phyloP scores from a whole-genome alignment of 2,113 vertebrate species.

The Passer montanus region DNA sequence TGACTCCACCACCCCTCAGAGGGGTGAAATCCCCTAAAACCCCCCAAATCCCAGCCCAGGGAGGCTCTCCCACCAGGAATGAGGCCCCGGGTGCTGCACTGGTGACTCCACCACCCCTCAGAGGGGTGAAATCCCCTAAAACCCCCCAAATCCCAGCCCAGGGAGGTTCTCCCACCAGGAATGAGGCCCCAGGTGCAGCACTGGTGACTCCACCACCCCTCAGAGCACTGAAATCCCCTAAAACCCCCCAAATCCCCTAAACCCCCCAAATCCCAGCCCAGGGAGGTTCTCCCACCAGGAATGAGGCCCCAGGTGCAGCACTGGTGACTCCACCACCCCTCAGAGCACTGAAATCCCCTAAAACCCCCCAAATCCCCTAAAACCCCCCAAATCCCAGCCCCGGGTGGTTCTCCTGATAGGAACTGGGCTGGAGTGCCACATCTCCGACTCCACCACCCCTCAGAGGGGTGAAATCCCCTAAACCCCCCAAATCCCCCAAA shows the following conservation, averaged over 20 bases:
- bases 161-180: too few relatives aligned
- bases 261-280: not conserved
- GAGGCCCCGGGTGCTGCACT: fast-evolving
- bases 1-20: too few relatives aligned
- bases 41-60: not conserved
- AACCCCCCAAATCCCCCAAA: too few relatives aligned
- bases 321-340: fast-evolving
- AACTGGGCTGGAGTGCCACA: too few relatives aligned
- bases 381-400: too few relatives aligned
- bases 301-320: fast-evolving
- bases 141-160: not conserved
- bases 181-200: fast-evolving
- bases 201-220: fast-evolving
- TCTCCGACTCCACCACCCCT: not conserved
- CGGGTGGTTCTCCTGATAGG: too few relatives aligned
- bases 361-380: too few relatives aligned
- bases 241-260: too few relatives aligned
- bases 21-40: fast-evolving
- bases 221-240: fast-evolving
- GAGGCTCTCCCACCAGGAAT: too few relatives aligned
- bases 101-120: fast-evolving
- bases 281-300: too few relatives aligned
- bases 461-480: fast-evolving
- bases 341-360: fast-evolving
- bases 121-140: fast-evolving